Evolutionary conservation across 92 coral and sea anemone genomes (phyloP).

Genomic region (Parazoanthus darwini): DNA sequence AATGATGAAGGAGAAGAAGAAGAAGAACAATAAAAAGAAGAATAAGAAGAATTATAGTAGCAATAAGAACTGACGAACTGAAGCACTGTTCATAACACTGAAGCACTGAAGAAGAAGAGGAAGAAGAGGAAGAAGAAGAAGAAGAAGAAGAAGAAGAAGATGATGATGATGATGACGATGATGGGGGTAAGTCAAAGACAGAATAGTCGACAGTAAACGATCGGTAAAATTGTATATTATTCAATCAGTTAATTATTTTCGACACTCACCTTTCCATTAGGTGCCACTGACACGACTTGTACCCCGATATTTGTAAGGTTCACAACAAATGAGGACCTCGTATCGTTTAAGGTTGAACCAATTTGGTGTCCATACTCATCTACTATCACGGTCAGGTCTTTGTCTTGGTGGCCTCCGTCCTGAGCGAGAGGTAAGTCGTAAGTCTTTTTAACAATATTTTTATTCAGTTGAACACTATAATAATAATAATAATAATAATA

Average conservation of each 20-base stretch:
- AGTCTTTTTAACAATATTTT: too few relatives aligned
- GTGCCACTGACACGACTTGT: slow-evolving; percentile 43
- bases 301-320: slow-evolving; percentile 52
- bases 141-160: too few relatives aligned
- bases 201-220: not conserved
- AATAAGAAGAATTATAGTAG: too few relatives aligned
- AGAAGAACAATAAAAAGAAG: too few relatives aligned
- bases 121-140: too few relatives aligned
- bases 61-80: too few relatives aligned
- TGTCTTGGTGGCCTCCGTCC: not conserved
- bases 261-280: slow-evolving; percentile 51
- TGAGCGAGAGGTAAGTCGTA: not conserved
- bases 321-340: not conserved
- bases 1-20: too few relatives aligned
- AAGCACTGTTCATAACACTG: too few relatives aligned
- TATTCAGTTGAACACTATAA: not conserved
- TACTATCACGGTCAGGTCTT: not conserved
- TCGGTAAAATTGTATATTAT: not conserved
- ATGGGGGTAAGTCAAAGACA: not conserved
- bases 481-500: too few relatives aligned
- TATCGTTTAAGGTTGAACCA: slow-evolving; percentile 18
- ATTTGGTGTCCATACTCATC: slow-evolving; percentile 19
- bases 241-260: not conserved
- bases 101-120: too few relatives aligned
- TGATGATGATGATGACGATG: too few relatives aligned